A percentile compares a stretch with the other conserved stretches of the same genome.
Conservation (phyloP, 1,140 invertebrate species). For the Orius laevigatus region DNA sequence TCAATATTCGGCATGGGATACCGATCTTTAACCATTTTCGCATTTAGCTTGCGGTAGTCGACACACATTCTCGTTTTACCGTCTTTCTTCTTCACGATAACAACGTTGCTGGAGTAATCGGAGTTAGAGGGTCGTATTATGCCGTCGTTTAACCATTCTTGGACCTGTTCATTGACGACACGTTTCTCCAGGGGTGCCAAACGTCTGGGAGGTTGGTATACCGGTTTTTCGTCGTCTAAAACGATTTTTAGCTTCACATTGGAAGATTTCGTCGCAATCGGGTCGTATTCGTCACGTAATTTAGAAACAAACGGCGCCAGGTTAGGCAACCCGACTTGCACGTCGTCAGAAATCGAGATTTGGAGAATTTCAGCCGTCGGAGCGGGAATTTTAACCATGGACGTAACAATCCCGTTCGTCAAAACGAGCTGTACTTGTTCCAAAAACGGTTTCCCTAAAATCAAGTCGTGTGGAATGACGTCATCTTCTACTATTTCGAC, state of each 20-base stretch:
- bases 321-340: no score
- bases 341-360: no score
- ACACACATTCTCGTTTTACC: slow-evolving; percentile 18
- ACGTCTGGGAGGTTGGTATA: slow-evolving; percentile 18
- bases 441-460: no score
- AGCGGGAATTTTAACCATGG: no score
- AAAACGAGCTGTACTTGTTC: no score
- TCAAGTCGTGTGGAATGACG: no score
- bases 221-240: slow-evolving; percentile 20
- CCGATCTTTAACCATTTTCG: slow-evolving; percentile 19
- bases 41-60: slow-evolving; percentile 21
- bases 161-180: slow-evolving; percentile 18
- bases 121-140: slow-evolving; percentile 20
- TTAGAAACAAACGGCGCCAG: no score
- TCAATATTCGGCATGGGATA: slow-evolving; percentile 22
- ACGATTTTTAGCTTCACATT: slow-evolving; percentile 15
- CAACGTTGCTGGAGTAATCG: slow-evolving; percentile 18
- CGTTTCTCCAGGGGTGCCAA: slow-evolving; percentile 15
- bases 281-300: no score
- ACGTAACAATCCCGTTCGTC: no score
- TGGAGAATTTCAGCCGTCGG: no score
- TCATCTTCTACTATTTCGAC: no score
- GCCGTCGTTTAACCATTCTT: slow-evolving; percentile 20
- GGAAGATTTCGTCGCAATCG: no score
- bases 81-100: slow-evolving; percentile 21